Conservation (phyloP, 2,113 vertebrate species). For the Bos taurus region DNA sequence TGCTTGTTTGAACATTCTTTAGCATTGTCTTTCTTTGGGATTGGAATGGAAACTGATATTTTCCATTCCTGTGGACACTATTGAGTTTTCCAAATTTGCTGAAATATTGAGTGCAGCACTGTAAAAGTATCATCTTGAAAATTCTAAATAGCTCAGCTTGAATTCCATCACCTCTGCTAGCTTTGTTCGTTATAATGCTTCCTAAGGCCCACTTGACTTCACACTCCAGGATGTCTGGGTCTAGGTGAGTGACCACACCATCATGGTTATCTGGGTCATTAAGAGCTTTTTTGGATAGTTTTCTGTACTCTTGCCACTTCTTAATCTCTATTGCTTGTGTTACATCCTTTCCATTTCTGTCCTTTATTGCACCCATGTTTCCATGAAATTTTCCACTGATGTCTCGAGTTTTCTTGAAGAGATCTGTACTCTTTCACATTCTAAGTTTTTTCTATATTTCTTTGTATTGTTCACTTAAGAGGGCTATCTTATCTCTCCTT, state of each 20-base stretch:
- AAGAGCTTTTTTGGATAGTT: neutral
- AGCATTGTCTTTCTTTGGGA: neutral
- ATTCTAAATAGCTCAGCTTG: neutral
- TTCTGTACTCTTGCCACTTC: neutral
- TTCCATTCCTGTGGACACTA: neutral
- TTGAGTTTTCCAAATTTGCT: neutral
- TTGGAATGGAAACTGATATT: neutral
- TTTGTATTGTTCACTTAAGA: neutral
- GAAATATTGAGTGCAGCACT: neutral
- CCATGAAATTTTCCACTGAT: neutral
- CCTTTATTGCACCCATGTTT: neutral
- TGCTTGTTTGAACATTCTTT: neutral
- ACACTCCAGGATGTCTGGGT: neutral
- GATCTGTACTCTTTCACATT: neutral
- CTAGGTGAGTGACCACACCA: neutral
- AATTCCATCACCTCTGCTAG: neutral
- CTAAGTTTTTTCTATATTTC: neutral
- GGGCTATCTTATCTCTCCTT: neutral
- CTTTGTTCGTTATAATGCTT: neutral
- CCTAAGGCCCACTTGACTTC: neutral
- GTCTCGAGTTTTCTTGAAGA: neutral
- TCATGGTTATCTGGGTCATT: neutral
- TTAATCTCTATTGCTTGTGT: neutral
- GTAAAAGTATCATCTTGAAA: neutral
- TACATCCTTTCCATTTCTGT: neutral